phyloP scores from a whole-genome alignment of 2,888 invertebrate species.

The Agonum fuliginosum region DNA sequence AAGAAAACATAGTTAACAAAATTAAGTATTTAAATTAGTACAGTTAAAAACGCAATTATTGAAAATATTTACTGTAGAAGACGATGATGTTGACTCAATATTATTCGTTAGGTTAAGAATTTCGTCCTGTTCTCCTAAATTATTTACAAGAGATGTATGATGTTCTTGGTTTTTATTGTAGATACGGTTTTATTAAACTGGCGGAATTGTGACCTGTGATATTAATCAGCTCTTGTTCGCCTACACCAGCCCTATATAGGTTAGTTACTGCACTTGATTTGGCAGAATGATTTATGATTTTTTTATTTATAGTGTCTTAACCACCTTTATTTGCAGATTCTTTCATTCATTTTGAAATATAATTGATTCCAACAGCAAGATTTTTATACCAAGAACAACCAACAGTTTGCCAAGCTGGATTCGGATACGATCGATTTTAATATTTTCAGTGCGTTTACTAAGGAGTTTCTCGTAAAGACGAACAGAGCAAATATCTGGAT shows the following conservation, averaged over 20 bases:
- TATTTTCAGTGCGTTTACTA: constrained; percentile 35
- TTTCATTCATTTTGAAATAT: constrained; percentile 49
- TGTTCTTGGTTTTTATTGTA: background rate
- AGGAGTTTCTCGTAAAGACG: constrained; percentile 51
- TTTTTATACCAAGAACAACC: constrained; percentile 54
- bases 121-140: background rate
- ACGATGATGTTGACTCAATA: too few species aligned
- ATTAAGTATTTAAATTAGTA: too few species aligned
- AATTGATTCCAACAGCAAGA: constrained; percentile 45
- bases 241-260: constrained; percentile 53
- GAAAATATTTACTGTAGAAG: too few species aligned
- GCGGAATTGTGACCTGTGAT: constrained; percentile 37
- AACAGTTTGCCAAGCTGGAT: constrained; percentile 49
- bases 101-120: background rate
- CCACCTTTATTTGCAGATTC: constrained; percentile 35
- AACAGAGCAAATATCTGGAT: constrained; percentile 56
- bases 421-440: constrained; percentile 51
- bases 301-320: constrained; percentile 51
- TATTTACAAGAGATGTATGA: background rate
- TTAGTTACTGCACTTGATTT: constrained; percentile 53
- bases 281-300: constrained; percentile 56
- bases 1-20: too few species aligned
- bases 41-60: too few species aligned
- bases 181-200: constrained; percentile 1
- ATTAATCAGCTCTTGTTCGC: constrained; percentile 54